Conservation (phyloP, 2,888 invertebrate species). For the Zele albiditarsus region DNA sequence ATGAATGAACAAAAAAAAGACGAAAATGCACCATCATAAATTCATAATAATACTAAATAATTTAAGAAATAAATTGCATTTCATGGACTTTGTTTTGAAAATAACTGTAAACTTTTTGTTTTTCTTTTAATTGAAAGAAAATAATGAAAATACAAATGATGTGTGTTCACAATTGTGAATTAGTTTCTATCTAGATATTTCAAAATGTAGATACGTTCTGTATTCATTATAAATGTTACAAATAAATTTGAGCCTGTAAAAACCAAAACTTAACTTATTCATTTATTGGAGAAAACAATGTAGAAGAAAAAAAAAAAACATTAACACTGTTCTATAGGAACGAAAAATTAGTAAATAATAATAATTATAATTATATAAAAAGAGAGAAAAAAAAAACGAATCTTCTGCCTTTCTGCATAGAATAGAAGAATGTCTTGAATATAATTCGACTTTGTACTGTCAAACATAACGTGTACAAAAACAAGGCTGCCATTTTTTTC, state of each 20-base stretch:
- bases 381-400: not conserved
- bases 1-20: constrained; percentile 70
- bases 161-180: constrained; percentile 11
- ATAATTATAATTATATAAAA: not conserved
- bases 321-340: not conserved
- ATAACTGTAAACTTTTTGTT: not conserved
- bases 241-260: constrained; percentile 3
- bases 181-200: constrained; percentile 7
- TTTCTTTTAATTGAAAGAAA: not conserved
- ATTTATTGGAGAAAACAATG: not conserved
- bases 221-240: constrained; percentile 3
- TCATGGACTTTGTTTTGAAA: constrained; percentile 10
- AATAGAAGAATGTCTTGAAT: not conserved
- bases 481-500: not conserved
- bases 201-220: not conserved
- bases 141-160: not conserved
- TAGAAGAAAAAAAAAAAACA: not conserved
- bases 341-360: not conserved
- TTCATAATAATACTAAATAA: constrained; percentile 13
- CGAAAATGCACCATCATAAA: constrained; percentile 3
- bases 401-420: not conserved
- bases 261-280: not conserved
- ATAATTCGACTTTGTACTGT: not conserved
- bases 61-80: constrained; percentile 8
- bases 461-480: not conserved